Conservation (phyloP, 2,797 vertebrate genomes). For the Borostomias antarcticus region DNA sequence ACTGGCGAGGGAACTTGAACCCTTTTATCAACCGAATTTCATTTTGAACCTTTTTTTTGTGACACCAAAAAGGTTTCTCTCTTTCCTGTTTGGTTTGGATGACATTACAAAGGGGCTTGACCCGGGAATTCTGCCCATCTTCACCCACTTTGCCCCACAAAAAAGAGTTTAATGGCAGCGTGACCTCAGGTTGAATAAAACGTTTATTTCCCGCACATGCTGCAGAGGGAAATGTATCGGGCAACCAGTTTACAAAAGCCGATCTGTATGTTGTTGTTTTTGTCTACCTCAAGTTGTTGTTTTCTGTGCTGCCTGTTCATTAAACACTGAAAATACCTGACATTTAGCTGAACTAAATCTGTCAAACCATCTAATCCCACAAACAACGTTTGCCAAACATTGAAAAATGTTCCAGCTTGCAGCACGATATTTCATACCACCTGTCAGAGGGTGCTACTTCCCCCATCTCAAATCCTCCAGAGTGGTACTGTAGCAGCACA, state of each 20-base stretch:
- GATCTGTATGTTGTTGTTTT: not conserved
- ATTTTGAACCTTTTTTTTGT: constrained; percentile 1
- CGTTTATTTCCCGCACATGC: no score
- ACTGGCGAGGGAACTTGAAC: constrained; percentile 53
- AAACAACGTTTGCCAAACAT: constrained; percentile 46
- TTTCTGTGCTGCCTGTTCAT: constrained; percentile 54
- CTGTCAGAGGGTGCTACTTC: constrained; percentile 57
- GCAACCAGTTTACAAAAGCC: no score
- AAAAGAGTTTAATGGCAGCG: no score
- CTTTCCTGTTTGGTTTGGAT: no score
- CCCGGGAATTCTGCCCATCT: no score
- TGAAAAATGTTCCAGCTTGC: constrained; percentile 52
- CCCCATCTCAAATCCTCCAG: constrained; percentile 50
- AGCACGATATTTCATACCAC: constrained; percentile 59
- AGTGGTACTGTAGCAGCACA: constrained; percentile 57
- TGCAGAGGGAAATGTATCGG: no score
- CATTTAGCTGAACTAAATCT: constrained; percentile 71
- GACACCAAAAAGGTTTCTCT: no score
- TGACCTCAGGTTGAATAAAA: no score
- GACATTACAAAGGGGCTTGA: no score
- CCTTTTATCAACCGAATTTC: not conserved
- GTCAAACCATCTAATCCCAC: constrained; percentile 61
- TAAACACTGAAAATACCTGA: constrained; percentile 59
- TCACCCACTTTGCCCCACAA: no score
- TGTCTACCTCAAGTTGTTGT: constrained; percentile 43